Base-by-base conservation (phyloP, 2,797 vertebrate species). In the Aldrovandia affinis region DNA sequence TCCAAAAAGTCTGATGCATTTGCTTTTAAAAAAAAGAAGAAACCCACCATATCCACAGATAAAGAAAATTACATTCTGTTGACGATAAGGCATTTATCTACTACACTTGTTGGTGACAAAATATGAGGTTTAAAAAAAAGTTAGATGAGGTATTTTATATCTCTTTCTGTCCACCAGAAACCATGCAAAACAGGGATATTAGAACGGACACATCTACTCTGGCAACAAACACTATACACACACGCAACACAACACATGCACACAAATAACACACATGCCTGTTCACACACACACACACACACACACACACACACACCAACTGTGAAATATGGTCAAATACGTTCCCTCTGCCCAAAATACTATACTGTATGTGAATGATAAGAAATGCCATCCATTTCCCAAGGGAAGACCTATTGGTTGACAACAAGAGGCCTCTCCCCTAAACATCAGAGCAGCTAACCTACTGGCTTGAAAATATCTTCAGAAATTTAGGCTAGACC, bases 381-480 rank as follows among this genome's bases (percentile, higher is more conserved):
- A 68, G 88, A 70, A 92, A 91, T 0, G 87, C 92, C 92, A 93
- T 90, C 90, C 91, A 90, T 90, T 90, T 88, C 87, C 88, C 84
- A 65, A 84, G 50, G 57, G 52, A 91, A 91, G 78, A 89, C 89
- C 89, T 90, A 88, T 93, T 36, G 91, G 73, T 83, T 30, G 79
- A 52, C 63, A 61, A 59, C n/a, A 65, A 81, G 78, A 80, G 3
- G 90, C 92, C 94, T 93, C 39, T 12, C 33, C 14, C 3, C 3
- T 15, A 70, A 70, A 70, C 14, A 70, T 73, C 6, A 12, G 28
- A 30, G 8, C 42, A 90, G 91, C 94, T 94, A 95, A 94, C 94
- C 94, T 95, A 95, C 93, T 93, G 93, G 95, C 94, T 95, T 93
- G 95, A 92, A 92, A 91, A 93, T 92, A 95, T 95, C 95, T 95